phyloP scores from a whole-genome alignment of 2,797 vertebrate genomes.

The Oreortyx pictus region DNA sequence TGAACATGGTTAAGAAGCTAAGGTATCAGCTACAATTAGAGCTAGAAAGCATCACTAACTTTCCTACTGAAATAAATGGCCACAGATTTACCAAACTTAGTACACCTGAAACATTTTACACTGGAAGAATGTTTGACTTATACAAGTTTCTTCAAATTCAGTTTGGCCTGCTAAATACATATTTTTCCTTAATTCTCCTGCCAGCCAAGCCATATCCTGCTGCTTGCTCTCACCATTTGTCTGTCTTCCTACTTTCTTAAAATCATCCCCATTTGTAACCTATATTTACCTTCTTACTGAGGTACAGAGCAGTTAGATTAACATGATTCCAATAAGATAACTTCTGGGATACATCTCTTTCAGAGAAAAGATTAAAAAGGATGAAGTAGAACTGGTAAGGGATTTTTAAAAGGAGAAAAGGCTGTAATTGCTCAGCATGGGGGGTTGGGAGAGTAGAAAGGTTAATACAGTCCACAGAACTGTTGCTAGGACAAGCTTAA shows the following conservation, averaged over 20 bases:
- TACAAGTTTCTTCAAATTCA: not conserved
- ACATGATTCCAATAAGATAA: not conserved
- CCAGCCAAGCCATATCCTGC: not conserved
- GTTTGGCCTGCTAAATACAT: not conserved
- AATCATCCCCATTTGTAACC: not conserved
- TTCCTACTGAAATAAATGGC: conserved; percentile 15
- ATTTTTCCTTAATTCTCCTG: not conserved
- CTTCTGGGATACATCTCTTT: not conserved
- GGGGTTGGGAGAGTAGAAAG: not conserved
- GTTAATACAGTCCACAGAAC: conserved; percentile 48
- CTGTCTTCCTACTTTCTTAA: not conserved
- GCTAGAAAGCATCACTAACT: not conserved
- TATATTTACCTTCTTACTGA: not conserved
- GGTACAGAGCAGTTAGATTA: not conserved
- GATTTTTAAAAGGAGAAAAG: conserved; percentile 51
- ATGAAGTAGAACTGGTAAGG: not conserved
- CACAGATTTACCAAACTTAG: not conserved
- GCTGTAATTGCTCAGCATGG: conserved; percentile 40
- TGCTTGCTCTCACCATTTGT: not conserved
- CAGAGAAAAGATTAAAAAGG: not conserved
- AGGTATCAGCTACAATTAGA: not conserved
- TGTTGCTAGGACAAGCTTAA: conserved; percentile 66
- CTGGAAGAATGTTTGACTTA: conserved; percentile 16
- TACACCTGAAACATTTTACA: not conserved
- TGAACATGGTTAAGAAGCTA: not conserved